Percentiles rank a stretch among this genome's conserved stretches.
Evolutionary conservation across 2,888 invertebrate species (phyloP).

Genomic region (Plagodis pulveraria): DNA sequence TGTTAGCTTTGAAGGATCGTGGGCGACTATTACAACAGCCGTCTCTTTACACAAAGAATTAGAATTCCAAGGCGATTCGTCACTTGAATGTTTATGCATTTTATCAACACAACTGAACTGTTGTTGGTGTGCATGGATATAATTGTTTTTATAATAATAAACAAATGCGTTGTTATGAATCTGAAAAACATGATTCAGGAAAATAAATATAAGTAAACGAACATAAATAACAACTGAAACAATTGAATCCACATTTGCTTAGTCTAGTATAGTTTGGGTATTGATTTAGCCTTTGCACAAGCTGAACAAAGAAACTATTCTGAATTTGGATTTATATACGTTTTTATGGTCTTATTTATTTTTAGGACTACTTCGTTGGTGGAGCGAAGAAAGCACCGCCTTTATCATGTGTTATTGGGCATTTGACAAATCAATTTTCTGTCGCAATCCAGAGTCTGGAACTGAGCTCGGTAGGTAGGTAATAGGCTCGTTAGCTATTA

Average conservation of each 20-base stretch:
- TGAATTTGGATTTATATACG: neutral
- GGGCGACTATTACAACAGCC: conserved; percentile 26
- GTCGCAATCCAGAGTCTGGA: too few species aligned
- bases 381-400: too few species aligned
- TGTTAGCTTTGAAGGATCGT: conserved; percentile 36
- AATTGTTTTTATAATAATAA: conserved; percentile 26
- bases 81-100: conserved; percentile 31
- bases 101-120: conserved; percentile 23
- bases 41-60: conserved; percentile 33
- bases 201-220: conserved; percentile 2
- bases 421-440: too few species aligned
- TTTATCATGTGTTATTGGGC: too few species aligned
- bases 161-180: conserved; percentile 14
- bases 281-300: neutral
- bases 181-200: conserved; percentile 18
- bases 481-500: too few species aligned
- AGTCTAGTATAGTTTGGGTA: neutral
- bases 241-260: neutral
- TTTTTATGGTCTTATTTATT: neutral
- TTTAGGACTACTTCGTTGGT: neutral
- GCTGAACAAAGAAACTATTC: neutral
- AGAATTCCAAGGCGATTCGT: conserved; percentile 25
- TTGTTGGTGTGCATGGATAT: conserved; percentile 26
- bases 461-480: too few species aligned
- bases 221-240: neutral